Percentiles rank a stretch among this genome's conserved stretches.
Conservation (phyloP, 2,888 invertebrate genomes). For the Conchocele bisecta region DNA sequence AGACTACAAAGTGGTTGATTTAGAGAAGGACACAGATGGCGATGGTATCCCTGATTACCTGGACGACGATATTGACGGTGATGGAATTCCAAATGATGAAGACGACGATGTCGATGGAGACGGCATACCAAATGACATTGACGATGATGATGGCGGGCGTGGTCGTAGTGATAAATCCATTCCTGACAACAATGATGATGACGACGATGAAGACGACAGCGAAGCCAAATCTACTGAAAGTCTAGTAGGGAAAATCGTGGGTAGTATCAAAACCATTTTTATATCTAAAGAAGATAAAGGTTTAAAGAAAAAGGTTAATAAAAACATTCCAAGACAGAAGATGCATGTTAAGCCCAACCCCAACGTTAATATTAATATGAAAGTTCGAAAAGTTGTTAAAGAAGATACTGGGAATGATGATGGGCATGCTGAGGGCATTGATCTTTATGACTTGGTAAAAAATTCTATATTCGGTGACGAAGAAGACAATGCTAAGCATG, state of each 20-base stretch:
- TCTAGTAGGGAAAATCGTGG: conserved; percentile 62
- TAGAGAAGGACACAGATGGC: conserved; percentile 75
- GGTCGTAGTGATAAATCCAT: conserved; percentile 51
- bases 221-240: conserved; percentile 22
- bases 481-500: conserved; percentile 37
- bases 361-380: conserved; percentile 29
- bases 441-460: conserved; percentile 65
- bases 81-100: conserved; percentile 76
- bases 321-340: conserved; percentile 57
- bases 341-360: conserved; percentile 17
- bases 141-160: conserved; percentile 67
- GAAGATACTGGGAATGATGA: conserved; percentile 43
- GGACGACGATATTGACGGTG: conserved; percentile 64
- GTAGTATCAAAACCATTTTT: conserved; percentile 64
- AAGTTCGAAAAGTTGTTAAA: conserved; percentile 18
- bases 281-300: conserved; percentile 53
- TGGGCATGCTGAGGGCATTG: conserved; percentile 65
- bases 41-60: conserved; percentile 74
- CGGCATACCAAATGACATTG: conserved; percentile 71
- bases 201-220: conserved; percentile 16
- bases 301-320: conserved; percentile 40
- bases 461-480: conserved; percentile 56
- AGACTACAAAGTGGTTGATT: conserved; percentile 71
- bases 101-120: conserved; percentile 74
- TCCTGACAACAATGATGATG: conserved; percentile 27